Evolutionary conservation across 2,113 vertebrate genomes (phyloP), one percentile per base, ranked within the genome.

Genomic region (Hippocampus abdominalis): DNA sequence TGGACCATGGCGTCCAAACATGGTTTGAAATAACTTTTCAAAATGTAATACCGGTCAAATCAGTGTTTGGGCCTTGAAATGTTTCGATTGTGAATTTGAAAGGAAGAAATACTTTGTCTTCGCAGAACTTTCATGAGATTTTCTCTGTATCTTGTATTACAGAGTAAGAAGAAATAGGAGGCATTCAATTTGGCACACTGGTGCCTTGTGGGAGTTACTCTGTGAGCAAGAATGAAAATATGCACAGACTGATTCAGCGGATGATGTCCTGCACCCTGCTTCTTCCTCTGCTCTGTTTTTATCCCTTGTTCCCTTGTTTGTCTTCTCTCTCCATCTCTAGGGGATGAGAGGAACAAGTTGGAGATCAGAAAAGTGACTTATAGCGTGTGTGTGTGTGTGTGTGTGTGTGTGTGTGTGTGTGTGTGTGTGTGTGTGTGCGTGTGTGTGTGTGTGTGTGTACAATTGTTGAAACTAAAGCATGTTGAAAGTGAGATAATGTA

Each of bases 141-240:
- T 86, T 86, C 86, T 84, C 63, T 77, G 68, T 80, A 73, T 81
- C 73, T 83, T 75, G 61, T 74, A 74, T 68, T 56, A 8, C 70
- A 72, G 80, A 79, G 83, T 85, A 88, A 84, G 89, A 85, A 89
- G 87, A 86, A 81, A 63, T 81, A 81, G 84, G 76, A 77, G 84
- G 79, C 71, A 73, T 80, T 82, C 60, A 69, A 69, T 81, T 88
- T 88, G 88, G 87, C 84, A 81, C 76, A 62, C 79, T 76, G 79
- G 77, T 69, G 80, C 89, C 86, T 79, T 79, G 64, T 79, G 88
- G 86, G 88, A 86, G 72, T 76, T 59, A 71, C 75, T 85, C 84
- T 75, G 73, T 75, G 79, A 81, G 82, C 78, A 76, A 84, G 87
- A 79, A 86, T 81, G 83, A 84, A 88, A 87, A 85, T 84, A 82